Base-by-base conservation (phyloP, 1,140 invertebrate species). In the Bombyx mandarina region DNA sequence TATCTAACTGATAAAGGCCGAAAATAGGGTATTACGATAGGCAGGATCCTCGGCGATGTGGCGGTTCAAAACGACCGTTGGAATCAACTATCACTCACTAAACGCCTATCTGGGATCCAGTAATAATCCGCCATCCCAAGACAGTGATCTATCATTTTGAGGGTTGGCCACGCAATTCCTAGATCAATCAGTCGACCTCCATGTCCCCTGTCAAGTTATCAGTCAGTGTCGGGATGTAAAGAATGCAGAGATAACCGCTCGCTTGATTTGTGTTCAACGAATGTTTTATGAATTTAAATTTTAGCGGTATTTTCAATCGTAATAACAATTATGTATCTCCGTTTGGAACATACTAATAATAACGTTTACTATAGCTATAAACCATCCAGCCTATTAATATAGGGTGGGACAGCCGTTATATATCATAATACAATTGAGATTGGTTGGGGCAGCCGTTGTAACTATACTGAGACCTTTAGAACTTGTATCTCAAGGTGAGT, bases 91-190 rank as follows among this genome's bases (percentile, higher is more conserved):
- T 66, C 55, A 53, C 51, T 54, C 52, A 60, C 45, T 61, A 61
- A 56, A 56, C 54, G 59, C 43, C 59, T 56, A 61, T 60, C 52
- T n/a, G 56, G 43, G 61, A 58, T 52, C 58, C 45, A 49, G 57
- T 53, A 67, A 60, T 67, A 59, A 64, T 59, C 57, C 54, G 56
- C 52, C 52, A 52, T 60, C 61, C 59, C 57, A 57, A 57, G 52
- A 60, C 56, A 53, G 52, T 50, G 52, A 67, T 64, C 66, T 65
- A 65, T 64, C 62, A 65, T 65, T 65, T 60, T 53, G 60, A 59
- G 46, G 48, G 54, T 64, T 58, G 59, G 60, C 56, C 65, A 70
- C 61, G 68, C 67, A 67, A 67, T 70, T 67, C 63, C 58, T 52
- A 63, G 57, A 70, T 70, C 68, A 65, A 70, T 70, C 63, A 60